A percentile compares a stretch with the other conserved stretches of the same genome.
These are phyloP conservation scores for Temnothorax unifasciatus DNA, from an alignment of 2,888 invertebrate species.

Conservation along the genomic window DNA sequence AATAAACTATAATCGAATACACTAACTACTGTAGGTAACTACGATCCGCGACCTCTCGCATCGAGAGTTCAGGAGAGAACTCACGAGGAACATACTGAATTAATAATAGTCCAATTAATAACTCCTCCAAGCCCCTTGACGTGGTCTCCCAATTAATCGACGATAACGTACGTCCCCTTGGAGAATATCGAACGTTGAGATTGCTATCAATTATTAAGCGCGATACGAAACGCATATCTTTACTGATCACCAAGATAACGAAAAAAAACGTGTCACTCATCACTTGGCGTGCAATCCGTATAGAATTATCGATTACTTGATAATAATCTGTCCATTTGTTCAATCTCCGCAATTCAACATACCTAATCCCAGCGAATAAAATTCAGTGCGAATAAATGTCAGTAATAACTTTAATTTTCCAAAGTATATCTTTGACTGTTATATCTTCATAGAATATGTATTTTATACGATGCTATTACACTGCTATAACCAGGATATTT, in stretches of 20 bases:
- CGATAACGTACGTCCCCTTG: constrained; percentile 12
- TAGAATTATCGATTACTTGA: constrained; percentile 3
- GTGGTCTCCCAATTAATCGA: constrained; percentile 57
- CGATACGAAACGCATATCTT: background rate
- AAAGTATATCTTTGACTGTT: background rate
- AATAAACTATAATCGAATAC: constrained; percentile 18
- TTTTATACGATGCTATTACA: background rate
- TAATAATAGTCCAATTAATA: constrained; percentile 78
- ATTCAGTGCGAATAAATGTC: constrained; percentile 11
- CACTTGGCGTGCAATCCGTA: background rate
- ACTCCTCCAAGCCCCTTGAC: constrained; percentile 57
- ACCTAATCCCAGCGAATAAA: background rate
- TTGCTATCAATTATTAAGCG: constrained; percentile 34
- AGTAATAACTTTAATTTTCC: background rate
- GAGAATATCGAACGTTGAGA: constrained; percentile 32
- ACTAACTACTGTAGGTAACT: constrained; percentile 20
- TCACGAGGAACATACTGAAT: constrained; percentile 70
- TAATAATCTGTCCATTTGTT: background rate
- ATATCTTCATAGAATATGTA: background rate
- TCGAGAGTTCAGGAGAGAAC: constrained; percentile 26
- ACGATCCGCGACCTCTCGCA: constrained; percentile 19
- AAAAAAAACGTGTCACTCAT: constrained; percentile 24
- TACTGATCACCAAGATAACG: background rate
- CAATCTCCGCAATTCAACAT: background rate
- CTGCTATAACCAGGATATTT: background rate